Conservation (phyloP, 2,888 invertebrate species). For the Pycnomerus fuliginosus region DNA sequence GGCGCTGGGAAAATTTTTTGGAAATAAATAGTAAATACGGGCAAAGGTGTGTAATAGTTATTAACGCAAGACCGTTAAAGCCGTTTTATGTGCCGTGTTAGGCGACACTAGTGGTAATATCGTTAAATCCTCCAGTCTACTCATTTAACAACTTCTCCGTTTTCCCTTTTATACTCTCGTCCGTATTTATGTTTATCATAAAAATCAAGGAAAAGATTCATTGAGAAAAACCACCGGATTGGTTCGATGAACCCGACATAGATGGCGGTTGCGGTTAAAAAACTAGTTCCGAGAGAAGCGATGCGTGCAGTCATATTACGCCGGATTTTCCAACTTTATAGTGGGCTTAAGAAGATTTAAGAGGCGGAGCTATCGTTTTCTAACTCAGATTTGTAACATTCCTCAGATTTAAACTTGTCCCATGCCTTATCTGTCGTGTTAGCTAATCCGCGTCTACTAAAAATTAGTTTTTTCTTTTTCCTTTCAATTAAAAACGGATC, state of each 20-base stretch:
- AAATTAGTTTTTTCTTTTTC: conserved; percentile 31
- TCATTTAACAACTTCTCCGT: conserved; percentile 8
- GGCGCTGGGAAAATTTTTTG: conserved; percentile 9
- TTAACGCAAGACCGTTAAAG: conserved; percentile 17
- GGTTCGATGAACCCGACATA: conserved; percentile 38
- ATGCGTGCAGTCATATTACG: conserved; percentile 26
- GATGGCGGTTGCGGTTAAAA: conserved; percentile 36
- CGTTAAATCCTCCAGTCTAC: conserved; percentile 4
- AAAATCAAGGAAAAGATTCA: too few species aligned
- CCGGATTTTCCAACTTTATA: conserved; percentile 29
- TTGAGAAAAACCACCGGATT: too few species aligned
- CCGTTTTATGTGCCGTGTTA: conserved; percentile 17
- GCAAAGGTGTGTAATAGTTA: conserved; percentile 17
- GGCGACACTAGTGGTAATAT: conserved; percentile 15
- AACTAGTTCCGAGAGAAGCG: conserved; percentile 30
- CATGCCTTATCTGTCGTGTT: conserved; percentile 24
- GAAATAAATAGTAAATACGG: conserved; percentile 14
- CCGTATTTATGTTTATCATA: too few species aligned
- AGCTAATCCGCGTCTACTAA: conserved; percentile 14
- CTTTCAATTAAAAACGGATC: conserved; percentile 39
- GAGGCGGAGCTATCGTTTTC: conserved; percentile 22
- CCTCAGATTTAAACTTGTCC: conserved; percentile 24
- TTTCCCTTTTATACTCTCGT: too few species aligned
- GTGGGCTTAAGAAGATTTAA: conserved; percentile 30
- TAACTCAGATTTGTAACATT: conserved; percentile 24